phyloP scores from a whole-genome alignment of 2,113 vertebrate genomes.

The Bujurquina vittata region DNA sequence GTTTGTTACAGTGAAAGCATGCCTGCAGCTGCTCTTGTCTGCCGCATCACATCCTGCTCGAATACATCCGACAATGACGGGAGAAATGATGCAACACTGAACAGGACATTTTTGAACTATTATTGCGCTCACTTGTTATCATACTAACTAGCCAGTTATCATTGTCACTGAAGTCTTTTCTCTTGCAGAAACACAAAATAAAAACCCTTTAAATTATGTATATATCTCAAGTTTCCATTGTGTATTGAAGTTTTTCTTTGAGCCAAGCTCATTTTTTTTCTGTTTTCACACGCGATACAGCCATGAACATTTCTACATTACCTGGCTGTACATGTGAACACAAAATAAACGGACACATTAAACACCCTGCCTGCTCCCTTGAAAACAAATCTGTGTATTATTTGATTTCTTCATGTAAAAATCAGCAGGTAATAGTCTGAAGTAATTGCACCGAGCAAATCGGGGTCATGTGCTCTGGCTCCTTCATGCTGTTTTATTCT shows the following conservation, averaged over 20 bases:
- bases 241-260: not conserved
- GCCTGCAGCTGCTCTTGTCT: not conserved
- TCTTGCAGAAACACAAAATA: not conserved
- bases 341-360: not conserved
- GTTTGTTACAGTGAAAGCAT: not conserved
- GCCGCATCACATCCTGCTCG: slow-evolving; percentile 8
- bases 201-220: not conserved
- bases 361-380: not conserved
- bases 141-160: not conserved
- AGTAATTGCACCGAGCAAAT: rapidly evolving
- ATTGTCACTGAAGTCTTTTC: not conserved
- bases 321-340: not conserved
- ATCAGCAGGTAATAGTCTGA: not conserved
- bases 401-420: not conserved
- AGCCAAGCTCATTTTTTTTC: not conserved
- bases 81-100: not conserved
- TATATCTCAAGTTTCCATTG: not conserved
- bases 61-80: slow-evolving; percentile 2
- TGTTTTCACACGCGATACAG: too few relatives aligned
- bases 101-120: not conserved
- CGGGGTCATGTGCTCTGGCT: not conserved
- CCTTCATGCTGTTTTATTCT: not conserved
- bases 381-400: not conserved
- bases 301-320: not conserved
- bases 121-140: not conserved